These are phyloP conservation scores for Tretioscincus oriximinensis DNA, from an alignment of 2,113 vertebrate genomes.

Conservation along the genomic window DNA sequence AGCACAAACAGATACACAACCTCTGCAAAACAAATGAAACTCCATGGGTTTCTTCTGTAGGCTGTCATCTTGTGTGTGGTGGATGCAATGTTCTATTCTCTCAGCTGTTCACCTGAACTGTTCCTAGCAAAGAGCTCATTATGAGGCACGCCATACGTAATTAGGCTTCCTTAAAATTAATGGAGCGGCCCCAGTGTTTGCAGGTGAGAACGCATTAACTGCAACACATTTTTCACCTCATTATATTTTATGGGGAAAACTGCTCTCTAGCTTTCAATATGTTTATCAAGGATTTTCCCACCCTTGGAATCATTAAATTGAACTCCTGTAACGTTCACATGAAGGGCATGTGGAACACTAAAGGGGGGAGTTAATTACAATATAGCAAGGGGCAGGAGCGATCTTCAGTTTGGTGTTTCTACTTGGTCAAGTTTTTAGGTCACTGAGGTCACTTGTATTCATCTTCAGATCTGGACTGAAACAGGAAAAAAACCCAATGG, in stretches of 20 bases:
- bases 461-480: too few relatives aligned
- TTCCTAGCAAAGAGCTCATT: not conserved
- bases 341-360: not conserved
- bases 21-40: not conserved
- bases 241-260: constrained; percentile 36
- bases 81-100: not conserved
- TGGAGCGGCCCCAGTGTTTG: not conserved
- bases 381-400: too few relatives aligned
- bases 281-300: constrained; percentile 13
- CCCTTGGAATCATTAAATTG: constrained; percentile 12
- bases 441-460: too few relatives aligned
- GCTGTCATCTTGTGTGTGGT: not conserved
- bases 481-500: too few relatives aligned
- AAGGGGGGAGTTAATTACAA: not conserved
- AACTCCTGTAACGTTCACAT: not conserved
- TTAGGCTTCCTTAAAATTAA: not conserved
- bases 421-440: too few relatives aligned
- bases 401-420: too few relatives aligned
- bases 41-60: too few relatives aligned
- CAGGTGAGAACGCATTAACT: constrained; percentile 28
- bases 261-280: constrained; percentile 12
- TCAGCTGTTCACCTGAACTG: not conserved
- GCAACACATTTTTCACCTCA: constrained; percentile 21
- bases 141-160: not conserved
- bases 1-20: not conserved